phyloP scores from a whole-genome alignment of 2,113 vertebrate species.

The Lutjanus erythropterus region DNA sequence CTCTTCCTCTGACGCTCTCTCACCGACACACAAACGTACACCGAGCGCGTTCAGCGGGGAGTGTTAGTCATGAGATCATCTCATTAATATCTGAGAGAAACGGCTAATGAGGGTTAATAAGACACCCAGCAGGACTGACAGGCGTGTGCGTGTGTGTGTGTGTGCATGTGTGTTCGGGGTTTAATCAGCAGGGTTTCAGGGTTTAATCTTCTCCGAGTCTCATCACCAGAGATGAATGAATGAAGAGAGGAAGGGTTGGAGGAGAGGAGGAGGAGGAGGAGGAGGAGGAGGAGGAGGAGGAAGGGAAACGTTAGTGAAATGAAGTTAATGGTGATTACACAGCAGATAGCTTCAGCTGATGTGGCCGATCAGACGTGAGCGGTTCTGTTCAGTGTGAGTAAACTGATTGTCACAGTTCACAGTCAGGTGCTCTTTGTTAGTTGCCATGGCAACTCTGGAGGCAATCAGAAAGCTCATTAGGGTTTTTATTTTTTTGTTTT shows the following conservation, averaged over 20 bases:
- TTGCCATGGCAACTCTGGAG: slow-evolving; percentile 8
- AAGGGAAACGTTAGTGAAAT: not conserved
- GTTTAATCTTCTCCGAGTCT: not conserved
- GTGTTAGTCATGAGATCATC: slow-evolving; percentile 21
- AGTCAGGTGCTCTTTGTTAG: slow-evolving; percentile 15
- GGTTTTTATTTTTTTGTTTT: not conserved
- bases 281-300: not conserved
- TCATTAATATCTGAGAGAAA: slow-evolving; percentile 50
- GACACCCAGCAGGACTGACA: slow-evolving; percentile 40
- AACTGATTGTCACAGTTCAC: not conserved
- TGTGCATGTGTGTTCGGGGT: not conserved
- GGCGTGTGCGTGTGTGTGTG: not conserved
- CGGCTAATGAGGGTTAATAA: slow-evolving; percentile 64
- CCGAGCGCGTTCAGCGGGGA: slow-evolving; percentile 29
- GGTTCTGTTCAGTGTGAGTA: not conserved
- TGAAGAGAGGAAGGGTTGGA: not conserved
- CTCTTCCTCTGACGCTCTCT: not conserved
- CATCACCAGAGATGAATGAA: not conserved
- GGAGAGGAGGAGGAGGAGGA: not conserved
- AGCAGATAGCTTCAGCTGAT: not conserved
- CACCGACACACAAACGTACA: not conserved
- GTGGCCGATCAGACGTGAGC: not conserved
- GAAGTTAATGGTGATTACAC: not conserved
- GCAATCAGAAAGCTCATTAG: slow-evolving; percentile 19
- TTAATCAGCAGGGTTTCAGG: not conserved